Base-by-base conservation (phyloP, 2,113 vertebrate species). In the Dipodomys ordii region DNA sequence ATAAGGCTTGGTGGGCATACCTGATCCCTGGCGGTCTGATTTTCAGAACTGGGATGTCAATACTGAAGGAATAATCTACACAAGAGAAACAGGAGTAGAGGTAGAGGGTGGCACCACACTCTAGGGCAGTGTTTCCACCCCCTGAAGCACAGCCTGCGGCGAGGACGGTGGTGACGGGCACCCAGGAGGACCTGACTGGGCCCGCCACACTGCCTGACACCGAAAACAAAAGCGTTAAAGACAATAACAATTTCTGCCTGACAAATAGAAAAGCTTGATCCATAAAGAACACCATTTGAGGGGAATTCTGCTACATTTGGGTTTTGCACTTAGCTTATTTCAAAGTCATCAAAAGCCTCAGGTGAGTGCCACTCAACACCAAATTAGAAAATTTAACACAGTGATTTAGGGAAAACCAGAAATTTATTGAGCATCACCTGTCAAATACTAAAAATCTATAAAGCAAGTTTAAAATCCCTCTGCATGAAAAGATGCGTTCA, bases 11-110 rank as follows among this genome's bases (percentile, higher is more conserved):
- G 96, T 94, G 96, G 97, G 96, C 97, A 96, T 97, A 97, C 97
- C 97, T 97, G 97, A 96, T 96, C 96, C 97, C 97, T 96, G 97
- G 97, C 93, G 96, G 90, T 96, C 95, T 97, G 97, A 97, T 96
- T 97, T 94, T 97, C 97, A 97, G 97, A 97, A 97, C 96, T 97
- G 97, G 97, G 94, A 96, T 97, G 96, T 96, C 97, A 97, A 96
- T 96, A 97, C 93, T 97, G 97, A 97, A 96, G 97, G 95, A 97
- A 97, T 96, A 96, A 97, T 97, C 97, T 97, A 97, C 95, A 97
- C 96, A 96, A 97, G 97, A 97, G 96, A 97, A 96, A 97, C 96
- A 97, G 96, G 96, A 96, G 96, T 89, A 97, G 96, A 97, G 93
- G 96, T 96, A 95, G 97, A 96, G 97, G 96, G 96, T 96, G 96